Percentiles rank a stretch among this genome's conserved stretches.
phyloP scores from a whole-genome alignment of 2,113 vertebrate genomes.

The Anguilla rostrata region DNA sequence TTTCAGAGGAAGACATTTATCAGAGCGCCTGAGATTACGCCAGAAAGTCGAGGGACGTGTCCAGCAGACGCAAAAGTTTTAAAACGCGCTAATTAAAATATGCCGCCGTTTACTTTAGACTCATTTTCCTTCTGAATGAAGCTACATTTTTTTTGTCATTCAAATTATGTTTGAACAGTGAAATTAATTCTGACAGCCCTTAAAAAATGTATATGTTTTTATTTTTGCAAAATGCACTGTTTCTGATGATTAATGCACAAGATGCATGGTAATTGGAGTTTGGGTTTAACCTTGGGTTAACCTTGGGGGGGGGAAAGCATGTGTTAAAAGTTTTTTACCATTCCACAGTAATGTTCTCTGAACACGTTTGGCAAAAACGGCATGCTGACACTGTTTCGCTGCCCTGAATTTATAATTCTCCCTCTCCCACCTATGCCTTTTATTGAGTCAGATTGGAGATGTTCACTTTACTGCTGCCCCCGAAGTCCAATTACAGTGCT shows the following conservation, averaged over 20 bases:
- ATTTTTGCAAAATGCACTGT: not conserved
- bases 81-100: too few relatives aligned
- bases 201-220: too few relatives aligned
- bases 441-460: not conserved
- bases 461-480: not conserved
- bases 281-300: not conserved
- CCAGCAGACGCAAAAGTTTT: too few relatives aligned
- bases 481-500: conserved; percentile 5
- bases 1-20: too few relatives aligned
- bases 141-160: too few relatives aligned
- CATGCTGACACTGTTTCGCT: not conserved
- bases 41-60: too few relatives aligned
- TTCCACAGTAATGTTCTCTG: not conserved
- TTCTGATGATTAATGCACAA: not conserved
- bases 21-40: too few relatives aligned
- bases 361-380: not conserved
- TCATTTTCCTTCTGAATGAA: too few relatives aligned
- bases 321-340: conserved; percentile 20
- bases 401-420: not conserved
- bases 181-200: too few relatives aligned
- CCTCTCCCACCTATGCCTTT: not conserved
- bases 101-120: too few relatives aligned
- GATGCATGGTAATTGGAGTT: not conserved
- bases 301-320: not conserved
- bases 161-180: too few relatives aligned